Evolutionary conservation across 2,888 invertebrate species (phyloP).

Genomic region (Serrognathus titanus): DNA sequence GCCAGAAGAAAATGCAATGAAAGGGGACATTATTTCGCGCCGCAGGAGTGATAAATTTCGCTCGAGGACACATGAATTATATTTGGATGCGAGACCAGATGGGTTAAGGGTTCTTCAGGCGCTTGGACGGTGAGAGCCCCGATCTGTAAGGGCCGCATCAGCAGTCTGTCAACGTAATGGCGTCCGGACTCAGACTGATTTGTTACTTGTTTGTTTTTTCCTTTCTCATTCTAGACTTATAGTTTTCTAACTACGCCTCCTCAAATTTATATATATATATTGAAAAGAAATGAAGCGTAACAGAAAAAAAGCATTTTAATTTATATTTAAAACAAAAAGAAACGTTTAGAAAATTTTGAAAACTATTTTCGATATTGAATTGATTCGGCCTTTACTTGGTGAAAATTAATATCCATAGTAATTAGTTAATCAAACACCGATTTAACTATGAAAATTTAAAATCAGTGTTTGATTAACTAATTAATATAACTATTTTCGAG

Average conservation of each 20-base stretch:
- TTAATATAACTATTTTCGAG: too few species aligned
- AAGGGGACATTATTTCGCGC: background rate
- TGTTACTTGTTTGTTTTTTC: slow-evolving; percentile 37
- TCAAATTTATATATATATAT: slow-evolving; percentile 19
- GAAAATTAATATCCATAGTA: too few species aligned
- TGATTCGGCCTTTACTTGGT: too few species aligned
- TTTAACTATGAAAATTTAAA: too few species aligned
- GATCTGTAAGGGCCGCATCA: slow-evolving; percentile 26
- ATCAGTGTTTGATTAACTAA: too few species aligned
- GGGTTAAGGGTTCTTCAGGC: slow-evolving; percentile 19
- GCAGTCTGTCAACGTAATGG: slow-evolving; percentile 38
- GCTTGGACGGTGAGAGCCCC: slow-evolving; percentile 12
- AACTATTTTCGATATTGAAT: background rate
- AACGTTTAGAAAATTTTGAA: background rate
- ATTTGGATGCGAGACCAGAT: slow-evolving; percentile 8
- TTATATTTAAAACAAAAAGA: background rate
- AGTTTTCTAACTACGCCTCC: slow-evolving; percentile 35
- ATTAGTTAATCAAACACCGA: too few species aligned
- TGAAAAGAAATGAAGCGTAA: slow-evolving; percentile 10
- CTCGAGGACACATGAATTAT: slow-evolving; percentile 5
- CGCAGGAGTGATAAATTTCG: slow-evolving; percentile 8
- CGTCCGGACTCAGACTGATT: slow-evolving; percentile 31
- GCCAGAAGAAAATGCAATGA: background rate
- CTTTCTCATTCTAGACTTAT: slow-evolving; percentile 34
- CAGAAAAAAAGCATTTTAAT: background rate